Base-by-base conservation (phyloP, 1,140 invertebrate genomes). In the Sogatella furcifera region DNA sequence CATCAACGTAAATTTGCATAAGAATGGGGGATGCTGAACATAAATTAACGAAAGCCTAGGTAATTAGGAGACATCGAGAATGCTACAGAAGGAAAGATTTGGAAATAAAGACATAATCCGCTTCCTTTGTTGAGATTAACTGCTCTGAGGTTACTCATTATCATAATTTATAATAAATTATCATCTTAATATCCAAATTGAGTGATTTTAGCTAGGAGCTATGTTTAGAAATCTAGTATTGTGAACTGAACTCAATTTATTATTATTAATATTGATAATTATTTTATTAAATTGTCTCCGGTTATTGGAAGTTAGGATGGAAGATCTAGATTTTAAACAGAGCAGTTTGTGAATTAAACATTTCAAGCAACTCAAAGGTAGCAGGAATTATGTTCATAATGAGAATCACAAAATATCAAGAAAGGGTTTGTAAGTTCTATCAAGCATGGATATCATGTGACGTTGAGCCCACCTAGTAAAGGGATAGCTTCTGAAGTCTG, bases 401-500 rank as follows among this genome's bases (percentile, higher is more conserved):
- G 34, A 38, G 34, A 38, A 38, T 38, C 34, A 38, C 34, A 38
- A 38, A 38, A 38, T 38, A 38, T 38, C 34, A 10, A 38, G 34
- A 38, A 38, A 38, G 34, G 34, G 34, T 38, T 38, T 38, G 34
- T 38, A 38, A 49, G 46, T 49, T 54, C 59, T 55, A 60, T 41
- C 59, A 60, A 55, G 59, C 52, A 55, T 53, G 52, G 52, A 43
- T 49, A 22, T 46, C 41, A 44, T 42, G 42, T 49, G 53, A 41
- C 52, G 41, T 60, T 68, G 64, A 63, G 61, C 77, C 73, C 73
- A 84, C 84, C 84, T 76, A 86, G 82, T 64, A 86, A 74, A 41
- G 85, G 84, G 44, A 86, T 79, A 62, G 83, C 82, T 71, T 87
- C 84, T 59, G 82, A 84, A 52, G 84, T 85, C 65, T 84, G 81